Conservation (phyloP, 2,888 invertebrate genomes). For the Thalpophila matura region DNA sequence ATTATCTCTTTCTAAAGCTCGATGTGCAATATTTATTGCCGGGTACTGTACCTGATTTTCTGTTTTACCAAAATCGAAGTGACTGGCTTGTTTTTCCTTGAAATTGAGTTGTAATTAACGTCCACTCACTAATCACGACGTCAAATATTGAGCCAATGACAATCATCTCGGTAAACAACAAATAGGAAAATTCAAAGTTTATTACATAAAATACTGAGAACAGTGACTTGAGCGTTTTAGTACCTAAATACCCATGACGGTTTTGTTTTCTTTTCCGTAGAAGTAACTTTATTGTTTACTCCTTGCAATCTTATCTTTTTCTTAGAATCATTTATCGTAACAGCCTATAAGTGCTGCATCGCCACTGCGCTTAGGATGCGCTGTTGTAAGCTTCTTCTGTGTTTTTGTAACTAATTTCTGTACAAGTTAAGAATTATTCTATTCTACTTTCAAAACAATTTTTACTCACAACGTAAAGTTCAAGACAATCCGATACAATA, state of each 20-base stretch:
- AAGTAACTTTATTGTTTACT: not conserved
- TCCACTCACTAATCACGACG: not conserved
- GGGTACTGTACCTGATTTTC: no score
- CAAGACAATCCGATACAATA: slow-evolving; percentile 2
- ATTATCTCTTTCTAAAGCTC: no score
- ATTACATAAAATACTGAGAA: slow-evolving; percentile 3
- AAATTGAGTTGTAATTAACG: not conserved
- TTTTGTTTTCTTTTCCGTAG: not conserved
- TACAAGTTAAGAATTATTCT: no score
- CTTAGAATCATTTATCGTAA: not conserved
- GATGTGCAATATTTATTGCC: no score
- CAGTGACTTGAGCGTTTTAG: not conserved
- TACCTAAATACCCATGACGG: not conserved
- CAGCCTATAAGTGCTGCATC: no score
- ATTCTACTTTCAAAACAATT: not conserved
- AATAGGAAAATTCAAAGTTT: not conserved
- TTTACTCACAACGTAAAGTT: not conserved
- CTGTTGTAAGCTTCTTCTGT: no score
- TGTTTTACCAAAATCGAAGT: not conserved
- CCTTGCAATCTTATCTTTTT: not conserved
- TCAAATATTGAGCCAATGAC: slow-evolving; percentile 12
- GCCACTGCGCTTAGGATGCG: no score
- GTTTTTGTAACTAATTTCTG: no score
- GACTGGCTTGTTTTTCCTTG: not conserved
- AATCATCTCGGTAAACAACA: slow-evolving; percentile 1